phyloP scores from a whole-genome alignment of 2,888 invertebrate species.

The Apamea epomidion region DNA sequence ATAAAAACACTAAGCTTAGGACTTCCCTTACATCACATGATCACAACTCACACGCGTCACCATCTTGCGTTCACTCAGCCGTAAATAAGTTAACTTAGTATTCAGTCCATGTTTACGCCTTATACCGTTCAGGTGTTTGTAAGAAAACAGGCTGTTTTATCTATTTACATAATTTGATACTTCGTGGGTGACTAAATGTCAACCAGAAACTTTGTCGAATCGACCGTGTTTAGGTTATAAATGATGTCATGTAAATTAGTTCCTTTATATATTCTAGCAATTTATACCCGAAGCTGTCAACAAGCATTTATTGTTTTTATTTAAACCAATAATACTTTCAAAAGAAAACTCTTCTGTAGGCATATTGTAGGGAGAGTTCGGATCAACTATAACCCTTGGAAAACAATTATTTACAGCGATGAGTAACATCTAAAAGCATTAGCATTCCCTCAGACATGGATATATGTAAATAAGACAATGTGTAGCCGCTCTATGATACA shows the following conservation, averaged over 20 bases:
- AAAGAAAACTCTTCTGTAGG: background rate
- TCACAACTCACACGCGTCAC: background rate
- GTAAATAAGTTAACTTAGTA: conserved; percentile 14
- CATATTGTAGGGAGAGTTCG: background rate
- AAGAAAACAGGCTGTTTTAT: conserved; percentile 9
- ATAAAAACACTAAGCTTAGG: background rate
- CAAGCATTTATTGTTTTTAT: background rate
- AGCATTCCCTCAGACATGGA: conserved; percentile 10
- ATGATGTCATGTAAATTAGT: background rate
- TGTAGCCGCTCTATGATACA: background rate
- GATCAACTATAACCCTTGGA: background rate
- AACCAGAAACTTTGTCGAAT: conserved; percentile 1
- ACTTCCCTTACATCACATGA: background rate
- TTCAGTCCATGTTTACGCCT: conserved; percentile 9
- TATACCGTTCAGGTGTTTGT: conserved; percentile 12
- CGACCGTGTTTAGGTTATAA: conserved; percentile 3
- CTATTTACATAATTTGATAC: conserved; percentile 3
- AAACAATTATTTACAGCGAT: conserved; percentile 18
- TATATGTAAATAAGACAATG: conserved; percentile 29
- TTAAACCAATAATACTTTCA: background rate
- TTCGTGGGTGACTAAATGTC: background rate
- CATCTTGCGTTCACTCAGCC: background rate
- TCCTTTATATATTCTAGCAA: background rate
- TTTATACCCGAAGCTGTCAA: background rate
- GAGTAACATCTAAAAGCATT: conserved; percentile 1